Conservation (phyloP, 2,797 vertebrate genomes). For the Triplophysa yarkandensis region DNA sequence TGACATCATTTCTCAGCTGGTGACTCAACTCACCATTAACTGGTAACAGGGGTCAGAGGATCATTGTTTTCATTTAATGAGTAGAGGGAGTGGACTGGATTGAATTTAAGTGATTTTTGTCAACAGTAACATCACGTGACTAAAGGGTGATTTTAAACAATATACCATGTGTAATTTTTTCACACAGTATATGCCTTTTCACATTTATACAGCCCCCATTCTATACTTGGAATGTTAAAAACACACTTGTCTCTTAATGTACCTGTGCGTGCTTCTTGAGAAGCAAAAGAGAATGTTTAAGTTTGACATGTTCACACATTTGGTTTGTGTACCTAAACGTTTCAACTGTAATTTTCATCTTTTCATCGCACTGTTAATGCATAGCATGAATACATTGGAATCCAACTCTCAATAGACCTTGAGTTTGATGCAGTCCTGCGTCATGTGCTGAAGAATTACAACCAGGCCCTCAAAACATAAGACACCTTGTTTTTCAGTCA, state of each 20-base stretch:
- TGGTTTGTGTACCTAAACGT: neutral
- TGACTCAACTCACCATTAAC: slow-evolving; percentile 54
- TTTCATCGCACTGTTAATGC: neutral
- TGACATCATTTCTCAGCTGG: slow-evolving; percentile 58
- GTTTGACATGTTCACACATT: slow-evolving; percentile 11
- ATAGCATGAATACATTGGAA: neutral
- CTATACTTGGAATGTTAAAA: neutral
- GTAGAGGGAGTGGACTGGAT: slow-evolving; percentile 8
- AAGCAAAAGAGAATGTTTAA: neutral
- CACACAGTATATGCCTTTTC: neutral
- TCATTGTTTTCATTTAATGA: slow-evolving; percentile 26
- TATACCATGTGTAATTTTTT: slow-evolving; percentile 29
- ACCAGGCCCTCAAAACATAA: slow-evolving; percentile 26
- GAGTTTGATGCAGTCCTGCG: slow-evolving; percentile 4
- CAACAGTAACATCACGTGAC: slow-evolving; percentile 29
- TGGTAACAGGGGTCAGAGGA: slow-evolving; percentile 51
- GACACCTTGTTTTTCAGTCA: slow-evolving; percentile 23
- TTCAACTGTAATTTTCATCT: neutral
- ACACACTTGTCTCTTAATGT: neutral
- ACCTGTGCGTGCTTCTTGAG: neutral
- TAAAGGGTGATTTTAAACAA: slow-evolving; percentile 4
- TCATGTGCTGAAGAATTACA: slow-evolving; percentile 4
- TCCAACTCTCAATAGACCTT: neutral
- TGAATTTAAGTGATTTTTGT: slow-evolving; percentile 27
- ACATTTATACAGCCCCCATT: neutral